Conservation (phyloP, 2,113 vertebrate genomes). For the Athene cunicularia region DNA sequence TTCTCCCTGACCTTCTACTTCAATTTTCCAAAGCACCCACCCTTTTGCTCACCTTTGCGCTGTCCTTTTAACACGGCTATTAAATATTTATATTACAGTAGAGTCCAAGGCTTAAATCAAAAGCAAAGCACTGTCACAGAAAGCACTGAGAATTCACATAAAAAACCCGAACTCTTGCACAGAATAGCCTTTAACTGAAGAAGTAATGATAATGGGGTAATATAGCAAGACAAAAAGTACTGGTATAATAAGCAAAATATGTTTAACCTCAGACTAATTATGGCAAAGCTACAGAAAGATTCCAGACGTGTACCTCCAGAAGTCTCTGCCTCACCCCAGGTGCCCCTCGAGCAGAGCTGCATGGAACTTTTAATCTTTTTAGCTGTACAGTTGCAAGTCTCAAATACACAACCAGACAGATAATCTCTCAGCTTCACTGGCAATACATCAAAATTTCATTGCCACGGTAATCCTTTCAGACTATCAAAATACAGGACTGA, state of each 20-base stretch:
- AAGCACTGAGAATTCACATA: background rate
- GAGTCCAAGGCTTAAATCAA: background rate
- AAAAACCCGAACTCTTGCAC: background rate
- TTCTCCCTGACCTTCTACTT: background rate
- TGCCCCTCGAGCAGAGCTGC: background rate
- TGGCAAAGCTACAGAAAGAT: background rate
- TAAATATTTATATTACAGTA: background rate
- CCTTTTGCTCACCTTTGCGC: background rate
- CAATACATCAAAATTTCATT: background rate
- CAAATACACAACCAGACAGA: background rate
- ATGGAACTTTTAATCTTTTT: background rate
- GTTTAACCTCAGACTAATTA: background rate
- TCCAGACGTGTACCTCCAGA: background rate
- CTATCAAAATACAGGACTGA: background rate
- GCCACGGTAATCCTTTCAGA: background rate
- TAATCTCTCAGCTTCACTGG: background rate
- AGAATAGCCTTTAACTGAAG: background rate
- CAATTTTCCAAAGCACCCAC: background rate
- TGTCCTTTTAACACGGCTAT: background rate
- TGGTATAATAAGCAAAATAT: background rate
- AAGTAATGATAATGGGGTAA: background rate
- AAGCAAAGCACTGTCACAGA: background rate
- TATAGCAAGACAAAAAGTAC: accelerated
- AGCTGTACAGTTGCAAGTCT: background rate
- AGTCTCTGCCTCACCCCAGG: background rate